A percentile compares a stretch with the other conserved stretches of the same genome.
Evolutionary conservation across 1,140 invertebrate genomes (phyloP).

Genomic region (Cydia strobilella): DNA sequence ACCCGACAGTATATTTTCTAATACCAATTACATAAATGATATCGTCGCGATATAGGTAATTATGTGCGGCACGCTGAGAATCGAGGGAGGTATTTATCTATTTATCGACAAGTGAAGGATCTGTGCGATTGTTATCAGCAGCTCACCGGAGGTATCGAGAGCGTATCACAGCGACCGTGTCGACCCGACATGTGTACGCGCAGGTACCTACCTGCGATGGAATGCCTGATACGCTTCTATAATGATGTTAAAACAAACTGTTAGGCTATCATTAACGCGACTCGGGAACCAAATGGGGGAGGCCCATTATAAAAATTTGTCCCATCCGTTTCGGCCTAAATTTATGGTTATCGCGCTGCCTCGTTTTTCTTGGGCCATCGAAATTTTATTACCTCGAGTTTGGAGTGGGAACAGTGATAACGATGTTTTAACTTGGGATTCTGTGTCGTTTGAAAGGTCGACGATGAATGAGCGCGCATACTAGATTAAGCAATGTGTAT

Average conservation of each 20-base stretch:
- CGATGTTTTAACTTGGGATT: slow-evolving; percentile 68
- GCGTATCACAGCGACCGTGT: slow-evolving; percentile 50
- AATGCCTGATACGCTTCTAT: slow-evolving; percentile 77
- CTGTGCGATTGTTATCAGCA: slow-evolving; percentile 28
- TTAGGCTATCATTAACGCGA: slow-evolving; percentile 78
- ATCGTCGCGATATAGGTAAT: neutral
- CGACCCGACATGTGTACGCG: slow-evolving; percentile 63
- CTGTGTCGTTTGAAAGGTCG: slow-evolving; percentile 54
- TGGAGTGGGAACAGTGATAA: slow-evolving; percentile 76
- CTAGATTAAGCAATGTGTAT: slow-evolving; percentile 29
- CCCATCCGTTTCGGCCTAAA: slow-evolving; percentile 77
- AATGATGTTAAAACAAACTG: slow-evolving; percentile 80
- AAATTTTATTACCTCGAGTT: slow-evolving; percentile 76
- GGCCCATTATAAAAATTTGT: slow-evolving; percentile 80
- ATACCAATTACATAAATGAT: neutral
- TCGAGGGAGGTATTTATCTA: neutral
- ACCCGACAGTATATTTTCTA: neutral
- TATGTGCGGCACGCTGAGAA: neutral
- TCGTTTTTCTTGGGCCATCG: slow-evolving; percentile 72
- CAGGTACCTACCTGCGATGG: slow-evolving; percentile 69
- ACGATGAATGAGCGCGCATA: slow-evolving; percentile 60
- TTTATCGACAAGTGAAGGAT: neutral
- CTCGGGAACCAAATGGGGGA: slow-evolving; percentile 71
- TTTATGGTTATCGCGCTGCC: slow-evolving; percentile 77
- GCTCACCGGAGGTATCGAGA: slow-evolving; percentile 38